Evolutionary conservation across 2,797 vertebrate species (phyloP).

Genomic region (Galaxias olidus): DNA sequence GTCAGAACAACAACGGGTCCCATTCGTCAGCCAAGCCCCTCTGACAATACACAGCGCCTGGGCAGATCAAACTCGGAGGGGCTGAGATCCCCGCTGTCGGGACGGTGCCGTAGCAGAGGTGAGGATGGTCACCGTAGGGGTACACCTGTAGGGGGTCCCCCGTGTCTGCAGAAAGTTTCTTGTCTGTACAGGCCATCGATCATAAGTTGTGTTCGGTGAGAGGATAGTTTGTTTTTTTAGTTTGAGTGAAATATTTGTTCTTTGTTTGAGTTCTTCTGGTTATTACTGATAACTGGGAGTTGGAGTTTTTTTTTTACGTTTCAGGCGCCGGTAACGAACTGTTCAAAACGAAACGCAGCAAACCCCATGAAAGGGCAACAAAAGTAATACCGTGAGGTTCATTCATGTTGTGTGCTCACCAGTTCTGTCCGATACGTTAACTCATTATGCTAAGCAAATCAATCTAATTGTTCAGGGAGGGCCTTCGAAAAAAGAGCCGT

Average conservation of each 20-base stretch:
- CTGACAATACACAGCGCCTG: slow-evolving; percentile 58
- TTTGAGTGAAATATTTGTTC: no score
- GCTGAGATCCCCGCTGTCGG: slow-evolving; percentile 41
- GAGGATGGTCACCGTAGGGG: slow-evolving; percentile 48
- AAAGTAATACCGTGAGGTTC: no score
- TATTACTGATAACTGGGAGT: no score
- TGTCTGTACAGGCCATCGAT: slow-evolving; percentile 30
- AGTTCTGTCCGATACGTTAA: no score
- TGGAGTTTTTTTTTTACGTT: no score
- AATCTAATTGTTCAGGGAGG: background rate
- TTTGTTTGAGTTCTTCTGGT: no score
- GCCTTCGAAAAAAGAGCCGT: slow-evolving; percentile 14
- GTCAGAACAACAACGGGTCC: slow-evolving; percentile 66
- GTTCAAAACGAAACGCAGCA: no score
- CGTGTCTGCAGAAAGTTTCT: background rate
- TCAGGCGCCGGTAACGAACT: no score
- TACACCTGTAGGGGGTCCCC: slow-evolving; percentile 46
- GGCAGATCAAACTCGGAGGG: slow-evolving; percentile 61
- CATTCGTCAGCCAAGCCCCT: slow-evolving; percentile 52
- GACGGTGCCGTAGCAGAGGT: slow-evolving; percentile 16
- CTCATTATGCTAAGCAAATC: no score
- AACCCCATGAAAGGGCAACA: no score
- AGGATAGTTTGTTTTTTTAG: no score
- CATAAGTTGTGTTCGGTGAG: background rate
- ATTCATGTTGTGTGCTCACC: no score